phyloP scores from a whole-genome alignment of 2,888 invertebrate genomes.

The Monochamus alternatus region DNA sequence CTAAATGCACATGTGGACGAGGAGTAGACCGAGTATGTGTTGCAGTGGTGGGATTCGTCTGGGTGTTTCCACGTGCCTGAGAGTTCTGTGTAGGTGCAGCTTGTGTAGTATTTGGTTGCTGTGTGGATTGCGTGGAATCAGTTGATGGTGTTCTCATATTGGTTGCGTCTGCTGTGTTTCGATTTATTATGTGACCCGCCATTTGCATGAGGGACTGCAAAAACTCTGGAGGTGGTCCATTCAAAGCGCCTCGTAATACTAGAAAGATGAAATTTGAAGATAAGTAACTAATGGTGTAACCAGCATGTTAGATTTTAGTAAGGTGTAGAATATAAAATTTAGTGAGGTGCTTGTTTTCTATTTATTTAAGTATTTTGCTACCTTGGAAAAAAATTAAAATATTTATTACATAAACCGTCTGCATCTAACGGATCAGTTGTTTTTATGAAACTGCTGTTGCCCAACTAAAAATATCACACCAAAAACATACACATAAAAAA shows the following conservation, averaged over 20 bases:
- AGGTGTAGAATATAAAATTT: no score
- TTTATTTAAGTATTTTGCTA: no score
- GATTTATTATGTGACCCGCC: slow-evolving; percentile 69
- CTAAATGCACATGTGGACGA: slow-evolving; percentile 80
- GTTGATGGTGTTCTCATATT: slow-evolving; percentile 43
- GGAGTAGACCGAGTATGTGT: slow-evolving; percentile 81
- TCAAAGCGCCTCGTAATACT: slow-evolving; percentile 69
- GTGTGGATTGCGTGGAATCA: slow-evolving; percentile 39
- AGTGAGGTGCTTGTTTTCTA: no score
- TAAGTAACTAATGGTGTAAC: no score
- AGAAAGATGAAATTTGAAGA: slow-evolving; percentile 37
- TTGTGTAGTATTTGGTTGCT: slow-evolving; percentile 42
- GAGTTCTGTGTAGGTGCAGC: slow-evolving; percentile 66
- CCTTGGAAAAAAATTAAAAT: no score
- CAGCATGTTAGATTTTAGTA: no score
- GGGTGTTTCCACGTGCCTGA: slow-evolving; percentile 76
- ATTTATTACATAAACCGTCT: no score
- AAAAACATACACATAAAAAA: no score
- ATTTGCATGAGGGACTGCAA: slow-evolving; percentile 75
- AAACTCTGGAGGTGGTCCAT: slow-evolving; percentile 71
- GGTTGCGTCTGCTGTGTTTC: slow-evolving; percentile 52
- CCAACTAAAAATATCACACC: no score
- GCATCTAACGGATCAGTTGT: no score
- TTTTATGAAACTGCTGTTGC: no score
- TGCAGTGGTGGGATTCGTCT: slow-evolving; percentile 81